phyloP scores from a whole-genome alignment of 1,140 invertebrate genomes.

The Gonatopus flavifemur region DNA sequence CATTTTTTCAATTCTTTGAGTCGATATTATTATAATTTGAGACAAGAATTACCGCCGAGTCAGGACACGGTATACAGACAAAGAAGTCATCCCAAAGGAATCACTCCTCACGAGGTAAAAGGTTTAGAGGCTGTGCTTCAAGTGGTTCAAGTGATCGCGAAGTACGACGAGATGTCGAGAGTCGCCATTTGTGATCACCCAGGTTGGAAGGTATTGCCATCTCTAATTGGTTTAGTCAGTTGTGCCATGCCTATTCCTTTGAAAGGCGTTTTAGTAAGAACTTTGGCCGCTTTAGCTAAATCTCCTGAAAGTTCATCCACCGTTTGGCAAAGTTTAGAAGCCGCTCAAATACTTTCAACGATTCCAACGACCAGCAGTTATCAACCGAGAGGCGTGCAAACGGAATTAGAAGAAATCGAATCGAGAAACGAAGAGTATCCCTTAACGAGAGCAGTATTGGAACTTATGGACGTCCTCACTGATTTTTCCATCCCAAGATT shows the following conservation, averaged over 20 bases:
- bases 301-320: conserved; percentile 73
- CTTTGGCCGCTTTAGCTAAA: conserved; percentile 75
- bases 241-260: conserved; percentile 83
- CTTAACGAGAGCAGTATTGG: conserved; percentile 77
- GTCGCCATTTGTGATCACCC: conserved; percentile 82
- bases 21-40: conserved; percentile 71
- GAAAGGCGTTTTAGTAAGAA: conserved; percentile 79
- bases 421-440: conserved; percentile 86
- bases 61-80: conserved; percentile 68
- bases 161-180: conserved; percentile 76
- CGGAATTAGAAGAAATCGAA: conserved; percentile 79
- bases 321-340: conserved; percentile 86
- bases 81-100: conserved; percentile 65
- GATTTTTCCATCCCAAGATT: conserved; percentile 73
- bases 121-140: conserved; percentile 80
- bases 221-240: conserved; percentile 78
- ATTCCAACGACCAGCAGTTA: conserved; percentile 66
- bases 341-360: conserved; percentile 78
- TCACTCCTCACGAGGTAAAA: conserved; percentile 83
- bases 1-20: conserved; percentile 86
- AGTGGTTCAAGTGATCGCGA: conserved; percentile 76
- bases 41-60: conserved; percentile 66
- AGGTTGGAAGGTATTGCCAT: conserved; percentile 78
- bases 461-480: conserved; percentile 76
- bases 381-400: conserved; percentile 69